These are phyloP conservation scores for Noctua fimbriata DNA, from an alignment of 2,888 invertebrate genomes.

Conservation along the genomic window DNA sequence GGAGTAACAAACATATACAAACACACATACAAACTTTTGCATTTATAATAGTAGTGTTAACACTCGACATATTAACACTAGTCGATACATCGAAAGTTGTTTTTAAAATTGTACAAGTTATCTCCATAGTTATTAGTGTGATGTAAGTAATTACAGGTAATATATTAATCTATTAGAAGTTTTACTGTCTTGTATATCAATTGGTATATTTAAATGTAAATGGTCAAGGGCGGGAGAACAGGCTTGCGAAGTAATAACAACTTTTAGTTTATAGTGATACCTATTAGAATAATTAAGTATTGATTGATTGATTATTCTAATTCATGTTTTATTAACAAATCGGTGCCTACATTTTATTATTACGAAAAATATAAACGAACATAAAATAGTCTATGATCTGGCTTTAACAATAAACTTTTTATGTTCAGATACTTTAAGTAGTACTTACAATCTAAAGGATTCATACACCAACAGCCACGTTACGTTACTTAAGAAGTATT, in stretches of 20 bases:
- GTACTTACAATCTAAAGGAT: neutral
- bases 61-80: conserved; percentile 45
- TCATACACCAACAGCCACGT: conserved; percentile 6
- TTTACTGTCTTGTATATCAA: conserved; percentile 57
- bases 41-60: conserved; percentile 13
- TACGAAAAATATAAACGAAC: neutral
- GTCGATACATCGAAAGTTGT: conserved; percentile 60
- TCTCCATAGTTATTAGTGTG: conserved; percentile 41
- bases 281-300: conserved; percentile 38
- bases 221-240: conserved; percentile 60
- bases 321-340: conserved; percentile 12
- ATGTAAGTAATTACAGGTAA: conserved; percentile 54
- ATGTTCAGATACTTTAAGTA: neutral
- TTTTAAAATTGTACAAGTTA: conserved; percentile 42
- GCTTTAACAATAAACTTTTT: conserved; percentile 18
- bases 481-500: conserved; percentile 26
- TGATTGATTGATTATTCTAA: conserved; percentile 27
- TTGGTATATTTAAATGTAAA: conserved; percentile 48
- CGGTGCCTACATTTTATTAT: neutral
- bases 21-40: neutral
- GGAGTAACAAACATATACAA: neutral
- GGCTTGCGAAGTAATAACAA: conserved; percentile 47
- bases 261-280: conserved; percentile 38
- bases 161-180: conserved; percentile 57
- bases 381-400: neutral